Evolutionary conservation across 1,140 invertebrate species (phyloP).

Genomic region (Eurosta solidaginis): DNA sequence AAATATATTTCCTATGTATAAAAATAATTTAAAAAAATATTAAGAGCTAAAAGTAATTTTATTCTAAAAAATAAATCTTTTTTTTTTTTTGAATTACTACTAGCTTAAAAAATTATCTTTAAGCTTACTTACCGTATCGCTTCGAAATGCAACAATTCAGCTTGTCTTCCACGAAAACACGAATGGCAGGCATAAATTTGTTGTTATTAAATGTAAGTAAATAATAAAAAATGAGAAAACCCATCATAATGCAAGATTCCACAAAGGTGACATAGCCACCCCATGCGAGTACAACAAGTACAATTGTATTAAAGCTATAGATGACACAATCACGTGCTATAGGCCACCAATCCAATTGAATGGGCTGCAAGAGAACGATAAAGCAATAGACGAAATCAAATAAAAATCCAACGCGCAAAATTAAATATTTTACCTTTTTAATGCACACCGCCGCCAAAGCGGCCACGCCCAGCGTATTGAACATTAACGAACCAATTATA

Average conservation of each 20-base stretch:
- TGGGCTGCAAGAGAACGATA: slow-evolving; percentile 66
- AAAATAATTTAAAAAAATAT: too few species aligned
- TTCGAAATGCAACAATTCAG: slow-evolving; percentile 57
- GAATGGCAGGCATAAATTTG: slow-evolving; percentile 58
- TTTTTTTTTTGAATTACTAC: background rate
- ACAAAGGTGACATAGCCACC: slow-evolving; percentile 81
- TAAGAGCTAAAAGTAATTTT: background rate
- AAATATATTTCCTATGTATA: too few species aligned
- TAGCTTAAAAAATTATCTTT: background rate
- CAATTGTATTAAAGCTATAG: slow-evolving; percentile 77
- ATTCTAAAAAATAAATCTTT: background rate
- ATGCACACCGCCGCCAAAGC: slow-evolving; percentile 81
- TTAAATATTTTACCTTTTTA: slow-evolving; percentile 63
- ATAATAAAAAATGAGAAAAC: slow-evolving; percentile 73
- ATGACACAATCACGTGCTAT: slow-evolving; percentile 82
- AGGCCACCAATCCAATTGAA: slow-evolving; percentile 82
- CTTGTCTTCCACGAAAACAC: slow-evolving; percentile 55
- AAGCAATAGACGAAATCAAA: background rate
- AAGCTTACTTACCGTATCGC: slow-evolving; percentile 48
- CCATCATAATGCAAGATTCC: slow-evolving; percentile 72
- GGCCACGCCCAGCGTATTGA: slow-evolving; percentile 86
- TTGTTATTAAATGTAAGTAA: slow-evolving; percentile 66
- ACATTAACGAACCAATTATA: slow-evolving; percentile 85
- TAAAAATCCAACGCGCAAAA: background rate
- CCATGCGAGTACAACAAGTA: slow-evolving; percentile 77